A percentile compares a stretch with the other conserved stretches of the same genome.
Evolutionary conservation across 2,888 invertebrate genomes (phyloP).

Genomic region (Neoaliturus tenellus): DNA sequence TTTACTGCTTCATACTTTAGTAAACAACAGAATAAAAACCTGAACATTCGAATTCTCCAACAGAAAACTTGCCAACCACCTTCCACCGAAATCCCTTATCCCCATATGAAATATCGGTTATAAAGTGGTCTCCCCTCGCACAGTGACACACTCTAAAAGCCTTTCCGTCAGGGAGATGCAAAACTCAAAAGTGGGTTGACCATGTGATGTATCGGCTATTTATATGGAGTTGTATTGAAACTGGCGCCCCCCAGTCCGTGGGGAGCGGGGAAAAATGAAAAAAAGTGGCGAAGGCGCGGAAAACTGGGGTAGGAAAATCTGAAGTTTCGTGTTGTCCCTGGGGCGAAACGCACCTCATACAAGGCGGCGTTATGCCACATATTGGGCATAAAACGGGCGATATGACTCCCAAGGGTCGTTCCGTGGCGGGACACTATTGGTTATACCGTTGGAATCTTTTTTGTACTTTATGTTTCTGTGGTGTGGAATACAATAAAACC

Average conservation of each 20-base stretch:
- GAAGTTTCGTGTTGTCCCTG: not conserved
- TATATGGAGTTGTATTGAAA: constrained; percentile 56
- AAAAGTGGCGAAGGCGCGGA: constrained; percentile 21
- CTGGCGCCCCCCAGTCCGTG: not conserved
- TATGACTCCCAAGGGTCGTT: not conserved
- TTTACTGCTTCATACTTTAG: too few species aligned
- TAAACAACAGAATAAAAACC: too few species aligned
- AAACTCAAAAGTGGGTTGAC: constrained; percentile 36
- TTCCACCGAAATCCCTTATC: not conserved
- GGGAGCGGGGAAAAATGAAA: constrained; percentile 46
- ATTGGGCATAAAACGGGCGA: constrained; percentile 2
- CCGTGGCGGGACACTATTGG: not conserved
- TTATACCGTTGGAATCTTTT: not conserved
- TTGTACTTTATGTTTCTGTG: not conserved
- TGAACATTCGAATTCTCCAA: too few species aligned
- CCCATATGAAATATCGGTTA: constrained; percentile 18
- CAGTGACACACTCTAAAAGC: constrained; percentile 23
- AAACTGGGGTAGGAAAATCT: constrained; percentile 41
- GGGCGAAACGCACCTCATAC: constrained; percentile 10
- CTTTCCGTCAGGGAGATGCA: not conserved
- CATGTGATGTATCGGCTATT: constrained; percentile 57
- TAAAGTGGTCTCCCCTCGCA: not conserved
- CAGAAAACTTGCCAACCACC: too few species aligned
- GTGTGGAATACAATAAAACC: too few species aligned
- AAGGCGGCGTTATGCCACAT: not conserved